Base-by-base conservation (phyloP, 1,140 invertebrate genomes). In the Drosophila teissieri region DNA sequence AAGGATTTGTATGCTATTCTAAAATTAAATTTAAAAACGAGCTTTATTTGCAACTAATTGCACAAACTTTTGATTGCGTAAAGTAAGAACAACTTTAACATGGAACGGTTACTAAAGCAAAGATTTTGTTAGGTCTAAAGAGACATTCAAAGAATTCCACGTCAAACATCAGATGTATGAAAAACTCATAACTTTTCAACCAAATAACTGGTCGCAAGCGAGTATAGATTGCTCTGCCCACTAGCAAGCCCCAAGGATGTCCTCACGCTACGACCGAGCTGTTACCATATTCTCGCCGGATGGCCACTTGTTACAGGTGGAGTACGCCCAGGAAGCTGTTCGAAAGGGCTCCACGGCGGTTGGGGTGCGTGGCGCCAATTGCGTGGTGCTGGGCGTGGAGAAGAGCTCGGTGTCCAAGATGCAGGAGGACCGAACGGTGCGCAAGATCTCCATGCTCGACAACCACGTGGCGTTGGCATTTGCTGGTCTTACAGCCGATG, bases 381-480 rank as follows among this genome's bases (percentile, higher is more conserved):
- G 98, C 52, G 98, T 99, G 39, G 99, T 99, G 22, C 93, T 99
- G 42, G 99, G 98, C 6, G 99, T 99, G 14, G 99, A 99, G 93
- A 99, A 99, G 92, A 99, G 99, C 93, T 99, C 98, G 2, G 98
- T 99, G 31, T 98, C 98, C 4, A 99, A 99, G 93, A 93, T 99
- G 7, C 99, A 99, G 93, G 98, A 99, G 93, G 99, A 99, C 92
- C 95, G 99, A 78, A 99, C 99, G 57, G 98, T 99, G 14, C 94
- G 98, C 73, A 99, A 99, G 94, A 99, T 99, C 77, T 99, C 98
- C 84, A 94, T 98, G 12, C 93, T 99, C 34, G 99, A 99, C 93
- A 97, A 99, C 92, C 99, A 99, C 95, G 98, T 99, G 65, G 98
- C 99, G n/a, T 98, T 99, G 96, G 99, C 99, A 8, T 99, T 99